Evolutionary conservation across 2,797 vertebrate genomes (phyloP), one percentile per base, ranked within the genome.

Genomic region (Gallirallus australis): DNA sequence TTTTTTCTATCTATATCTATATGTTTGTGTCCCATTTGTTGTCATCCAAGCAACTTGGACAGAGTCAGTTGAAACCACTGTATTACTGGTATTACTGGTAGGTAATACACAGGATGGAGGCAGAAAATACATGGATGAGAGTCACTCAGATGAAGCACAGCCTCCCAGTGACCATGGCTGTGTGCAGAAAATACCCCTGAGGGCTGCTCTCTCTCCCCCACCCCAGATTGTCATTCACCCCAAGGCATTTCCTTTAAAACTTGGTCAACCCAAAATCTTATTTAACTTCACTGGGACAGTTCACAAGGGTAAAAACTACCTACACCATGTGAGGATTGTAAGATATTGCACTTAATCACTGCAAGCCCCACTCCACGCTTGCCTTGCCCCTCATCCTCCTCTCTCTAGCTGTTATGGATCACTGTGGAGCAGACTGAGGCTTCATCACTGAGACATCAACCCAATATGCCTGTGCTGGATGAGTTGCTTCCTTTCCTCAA

Each of bases 161-260:
- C 27, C 54, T 81, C 27, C 31, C 37, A 61, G 3, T 0, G 11
- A 19, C 25, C 2, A 2, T 35, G 64, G 23, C 0, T 27, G 11
- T 53, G 61, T 53, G 30, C 77, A 72, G 73, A 75, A 76, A 75
- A 71, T 14, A 37, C 7, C 2, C 2, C 28, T 14, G 21, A 76
- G 57, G 40, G 33, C 27, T 40, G 13, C 79, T 80, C 37, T 42
- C 18, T 68, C 9, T 63, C 18, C 24, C 20, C 33, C 66, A 31
- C 7, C 18, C 27, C 21, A 14, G 17, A n/a, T 5, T 35, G 30
- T 45, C 33, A 40, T 37, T 39, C 4, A 45, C 17, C 15, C 12
- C 33, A 65, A 20, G 10, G 17, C 31, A 72, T 42, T 54, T 68
- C 37, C 69, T 79, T 71, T 64, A 54, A 80, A 77, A 75, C 6